Evolutionary conservation across 2,113 vertebrate genomes (phyloP).

Genomic region (Seriola dumerili): DNA sequence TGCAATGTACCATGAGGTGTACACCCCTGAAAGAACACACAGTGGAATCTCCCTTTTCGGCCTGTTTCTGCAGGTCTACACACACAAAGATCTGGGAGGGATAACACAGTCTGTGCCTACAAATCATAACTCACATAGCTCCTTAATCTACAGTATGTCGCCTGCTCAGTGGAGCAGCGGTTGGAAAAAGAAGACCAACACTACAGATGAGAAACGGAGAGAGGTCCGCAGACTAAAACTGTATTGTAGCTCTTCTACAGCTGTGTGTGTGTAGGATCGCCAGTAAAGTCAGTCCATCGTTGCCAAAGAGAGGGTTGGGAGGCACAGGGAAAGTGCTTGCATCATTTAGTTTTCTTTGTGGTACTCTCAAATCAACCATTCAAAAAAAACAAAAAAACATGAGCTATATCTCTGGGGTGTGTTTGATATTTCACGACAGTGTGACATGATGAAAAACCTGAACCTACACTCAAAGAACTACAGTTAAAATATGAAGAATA

Average conservation of each 20-base stretch:
- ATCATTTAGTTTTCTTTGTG: constrained; percentile 81
- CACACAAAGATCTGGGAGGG: constrained; percentile 76
- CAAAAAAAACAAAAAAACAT: constrained; percentile 52
- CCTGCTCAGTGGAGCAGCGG: constrained; percentile 55
- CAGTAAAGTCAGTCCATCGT: constrained; percentile 56
- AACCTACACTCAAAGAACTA: constrained; percentile 59
- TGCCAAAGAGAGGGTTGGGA: constrained; percentile 75
- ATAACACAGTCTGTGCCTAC: constrained; percentile 80
- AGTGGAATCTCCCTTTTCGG: constrained; percentile 91
- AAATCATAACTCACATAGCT: constrained; percentile 66
- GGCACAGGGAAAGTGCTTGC: constrained; percentile 85
- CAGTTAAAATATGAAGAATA: constrained; percentile 59
- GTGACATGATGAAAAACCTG: constrained; percentile 66
- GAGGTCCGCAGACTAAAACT: constrained; percentile 65
- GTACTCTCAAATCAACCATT: constrained; percentile 70
- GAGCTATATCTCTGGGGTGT: constrained; percentile 61
- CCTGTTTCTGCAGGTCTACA: constrained; percentile 88
- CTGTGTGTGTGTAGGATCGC: constrained; percentile 67
- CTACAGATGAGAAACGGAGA: constrained; percentile 64
- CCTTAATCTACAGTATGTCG: constrained; percentile 71
- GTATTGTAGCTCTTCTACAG: constrained; percentile 67
- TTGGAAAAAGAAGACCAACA: constrained; percentile 66
- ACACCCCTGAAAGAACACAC: constrained; percentile 92
- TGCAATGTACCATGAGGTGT: constrained; percentile 93
- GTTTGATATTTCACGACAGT: constrained; percentile 67